Percentiles rank a stretch among this genome's conserved stretches.
Evolutionary conservation across 2,888 invertebrate genomes (phyloP).

Genomic region (Eupithecia abbreviata): DNA sequence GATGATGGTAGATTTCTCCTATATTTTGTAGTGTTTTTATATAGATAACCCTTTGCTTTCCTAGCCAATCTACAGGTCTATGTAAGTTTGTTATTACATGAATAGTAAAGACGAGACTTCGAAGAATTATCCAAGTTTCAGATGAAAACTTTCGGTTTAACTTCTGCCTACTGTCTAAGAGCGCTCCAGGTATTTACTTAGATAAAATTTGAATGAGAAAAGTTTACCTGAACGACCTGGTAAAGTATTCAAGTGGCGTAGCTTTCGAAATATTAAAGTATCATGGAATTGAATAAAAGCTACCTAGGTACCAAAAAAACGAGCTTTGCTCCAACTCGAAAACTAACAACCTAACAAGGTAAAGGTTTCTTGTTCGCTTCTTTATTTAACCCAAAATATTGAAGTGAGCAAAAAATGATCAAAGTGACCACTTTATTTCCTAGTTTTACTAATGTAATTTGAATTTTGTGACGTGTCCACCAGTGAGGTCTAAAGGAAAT

Average conservation of each 20-base stretch:
- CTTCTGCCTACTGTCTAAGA: conserved; percentile 18
- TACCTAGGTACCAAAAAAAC: not conserved
- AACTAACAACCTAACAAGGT: too few species aligned
- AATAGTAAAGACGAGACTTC: conserved; percentile 8
- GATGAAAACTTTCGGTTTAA: conserved; percentile 15
- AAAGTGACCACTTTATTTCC: too few species aligned
- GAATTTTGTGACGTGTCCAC: too few species aligned
- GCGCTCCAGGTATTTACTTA: conserved; percentile 29
- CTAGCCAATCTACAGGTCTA: not conserved
- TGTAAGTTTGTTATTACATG: not conserved
- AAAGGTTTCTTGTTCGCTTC: too few species aligned
- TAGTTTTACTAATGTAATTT: too few species aligned
- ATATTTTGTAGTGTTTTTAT: not conserved
- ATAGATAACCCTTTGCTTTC: not conserved
- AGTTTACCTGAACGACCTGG: conserved; percentile 22
- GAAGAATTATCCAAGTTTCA: conserved; percentile 13
- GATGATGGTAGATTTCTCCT: too few species aligned
- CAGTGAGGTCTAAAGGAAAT: too few species aligned
- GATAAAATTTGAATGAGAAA: conserved; percentile 30
- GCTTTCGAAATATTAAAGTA: conserved; percentile 14
- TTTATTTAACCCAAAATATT: too few species aligned
- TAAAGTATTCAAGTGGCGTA: conserved; percentile 18
- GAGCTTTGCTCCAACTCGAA: too few species aligned
- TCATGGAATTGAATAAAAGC: conserved; percentile 11
- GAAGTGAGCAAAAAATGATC: too few species aligned